phyloP scores from a whole-genome alignment of 2,797 vertebrate genomes.

The Falco naumanni region DNA sequence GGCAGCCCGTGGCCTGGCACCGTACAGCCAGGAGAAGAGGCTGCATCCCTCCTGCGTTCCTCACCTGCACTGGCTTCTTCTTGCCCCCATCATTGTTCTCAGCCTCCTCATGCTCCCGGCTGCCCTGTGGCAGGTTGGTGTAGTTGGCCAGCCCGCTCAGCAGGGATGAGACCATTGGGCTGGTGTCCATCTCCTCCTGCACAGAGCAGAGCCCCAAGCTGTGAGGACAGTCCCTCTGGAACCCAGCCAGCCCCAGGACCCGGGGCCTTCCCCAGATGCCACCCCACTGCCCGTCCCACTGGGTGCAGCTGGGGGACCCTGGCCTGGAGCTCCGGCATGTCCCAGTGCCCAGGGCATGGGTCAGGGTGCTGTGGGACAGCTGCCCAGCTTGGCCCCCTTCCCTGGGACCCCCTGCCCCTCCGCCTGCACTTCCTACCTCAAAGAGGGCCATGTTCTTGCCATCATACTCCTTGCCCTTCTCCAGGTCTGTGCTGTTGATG shows the following conservation, averaged over 20 bases:
- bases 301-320: fast-evolving
- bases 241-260: neutral
- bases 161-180: constrained; percentile 96
- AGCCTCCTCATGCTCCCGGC: constrained; percentile 95
- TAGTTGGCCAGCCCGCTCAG: constrained; percentile 97
- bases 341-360: fast-evolving
- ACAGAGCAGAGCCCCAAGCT: neutral
- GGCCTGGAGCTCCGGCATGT: neutral
- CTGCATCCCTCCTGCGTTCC: fast-evolving
- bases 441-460: constrained; percentile 99
- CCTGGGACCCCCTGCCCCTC: neutral
- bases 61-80: constrained; percentile 93
- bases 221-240: neutral
- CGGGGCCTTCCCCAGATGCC: neutral
- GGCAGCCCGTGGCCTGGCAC: neutral
- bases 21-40: neutral
- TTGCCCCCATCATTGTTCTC: constrained; percentile 94
- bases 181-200: constrained; percentile 99
- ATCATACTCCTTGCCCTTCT: constrained; percentile 94
- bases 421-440: constrained; percentile 80
- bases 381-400: neutral
- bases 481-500: constrained; percentile 96
- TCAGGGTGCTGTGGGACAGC: no score
- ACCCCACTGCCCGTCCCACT: fast-evolving
- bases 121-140: constrained; percentile 95